phyloP scores from a whole-genome alignment of 1,140 invertebrate species.

The Notospermus geniculatus region DNA sequence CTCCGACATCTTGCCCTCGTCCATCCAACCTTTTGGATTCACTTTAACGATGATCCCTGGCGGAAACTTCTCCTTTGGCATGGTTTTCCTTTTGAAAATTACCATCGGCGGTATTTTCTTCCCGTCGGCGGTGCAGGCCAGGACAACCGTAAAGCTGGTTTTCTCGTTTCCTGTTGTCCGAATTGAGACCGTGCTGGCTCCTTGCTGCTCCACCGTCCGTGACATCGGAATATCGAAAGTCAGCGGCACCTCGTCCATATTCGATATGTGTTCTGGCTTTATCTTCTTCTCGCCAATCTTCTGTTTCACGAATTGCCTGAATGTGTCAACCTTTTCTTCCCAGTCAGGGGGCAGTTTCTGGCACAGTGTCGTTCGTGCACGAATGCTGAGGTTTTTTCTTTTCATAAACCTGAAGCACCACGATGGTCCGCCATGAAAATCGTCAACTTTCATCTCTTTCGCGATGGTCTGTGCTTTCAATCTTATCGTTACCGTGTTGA shows the following conservation, averaged over 20 bases:
- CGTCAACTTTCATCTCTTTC: neutral
- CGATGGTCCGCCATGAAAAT: neutral
- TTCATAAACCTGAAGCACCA: neutral
- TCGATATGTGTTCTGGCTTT: neutral
- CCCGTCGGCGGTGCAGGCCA: slow-evolving; percentile 28
- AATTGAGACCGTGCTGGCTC: neutral
- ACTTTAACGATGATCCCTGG: too few species aligned
- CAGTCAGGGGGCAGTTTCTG: neutral
- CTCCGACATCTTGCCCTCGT: slow-evolving; percentile 13
- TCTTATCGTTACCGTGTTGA: neutral
- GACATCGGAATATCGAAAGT: too few species aligned
- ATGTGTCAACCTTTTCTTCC: neutral
- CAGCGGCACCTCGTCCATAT: neutral
- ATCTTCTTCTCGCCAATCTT: neutral
- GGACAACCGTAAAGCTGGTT: slow-evolving; percentile 29
- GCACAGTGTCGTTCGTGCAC: neutral
- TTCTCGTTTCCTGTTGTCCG: slow-evolving; percentile 8
- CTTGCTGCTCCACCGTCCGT: neutral
- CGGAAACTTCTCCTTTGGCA: too few species aligned
- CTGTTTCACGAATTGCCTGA: neutral
- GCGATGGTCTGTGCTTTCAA: neutral
- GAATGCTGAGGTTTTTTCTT: neutral
- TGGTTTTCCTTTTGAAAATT: slow-evolving; percentile 35
- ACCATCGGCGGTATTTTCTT: slow-evolving; percentile 37
- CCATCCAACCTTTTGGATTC: too few species aligned